A percentile compares a stretch with the other conserved stretches of the same genome.
These are phyloP conservation scores for Albula goreensis DNA, from an alignment of 2,113 vertebrate species.

Conservation along the genomic window DNA sequence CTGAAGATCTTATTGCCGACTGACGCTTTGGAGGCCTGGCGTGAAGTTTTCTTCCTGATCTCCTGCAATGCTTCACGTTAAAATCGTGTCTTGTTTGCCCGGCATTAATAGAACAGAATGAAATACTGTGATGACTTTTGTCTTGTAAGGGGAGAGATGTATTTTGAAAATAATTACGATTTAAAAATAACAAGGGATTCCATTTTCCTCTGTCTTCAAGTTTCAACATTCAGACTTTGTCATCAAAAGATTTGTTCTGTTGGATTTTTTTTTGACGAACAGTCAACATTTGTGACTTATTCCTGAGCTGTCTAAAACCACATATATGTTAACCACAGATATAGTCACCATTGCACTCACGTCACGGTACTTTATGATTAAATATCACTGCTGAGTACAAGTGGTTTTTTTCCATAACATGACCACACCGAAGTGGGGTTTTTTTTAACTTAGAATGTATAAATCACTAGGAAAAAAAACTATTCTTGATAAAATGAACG, in stretches of 20 bases:
- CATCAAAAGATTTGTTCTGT: neutral
- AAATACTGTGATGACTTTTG: neutral
- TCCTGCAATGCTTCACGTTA: no score
- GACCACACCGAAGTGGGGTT: neutral
- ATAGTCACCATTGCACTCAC: constrained; percentile 21
- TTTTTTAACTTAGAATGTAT: neutral
- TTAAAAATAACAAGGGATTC: neutral
- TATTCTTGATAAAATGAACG: neutral
- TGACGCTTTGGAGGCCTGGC: no score
- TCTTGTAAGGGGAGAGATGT: neutral
- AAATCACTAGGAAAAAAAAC: neutral
- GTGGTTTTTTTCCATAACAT: neutral
- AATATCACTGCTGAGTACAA: neutral
- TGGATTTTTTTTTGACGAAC: neutral
- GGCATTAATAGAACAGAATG: neutral
- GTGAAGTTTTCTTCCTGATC: no score
- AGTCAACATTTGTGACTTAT: neutral
- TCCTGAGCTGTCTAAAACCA: constrained; percentile 42
- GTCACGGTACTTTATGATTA: constrained; percentile 10
- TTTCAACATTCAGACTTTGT: neutral
- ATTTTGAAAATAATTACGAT: neutral
- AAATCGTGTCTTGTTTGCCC: no score
- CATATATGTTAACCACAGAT: constrained; percentile 5
- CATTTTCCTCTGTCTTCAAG: neutral
- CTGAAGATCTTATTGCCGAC: no score